Evolutionary conservation across 2,888 invertebrate genomes (phyloP).

Genomic region (Microctonus aethiopoides): DNA sequence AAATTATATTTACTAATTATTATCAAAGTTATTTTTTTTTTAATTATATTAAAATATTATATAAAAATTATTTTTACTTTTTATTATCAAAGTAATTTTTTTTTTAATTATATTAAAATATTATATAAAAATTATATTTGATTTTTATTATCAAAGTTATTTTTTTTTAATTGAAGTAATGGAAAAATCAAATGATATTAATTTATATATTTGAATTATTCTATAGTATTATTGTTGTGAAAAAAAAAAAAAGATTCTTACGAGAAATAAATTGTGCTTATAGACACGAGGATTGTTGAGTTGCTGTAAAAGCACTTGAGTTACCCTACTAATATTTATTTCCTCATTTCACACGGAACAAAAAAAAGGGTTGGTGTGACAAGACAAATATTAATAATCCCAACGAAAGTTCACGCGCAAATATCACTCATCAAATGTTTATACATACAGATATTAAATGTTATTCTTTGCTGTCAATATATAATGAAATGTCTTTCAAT

Average conservation of each 20-base stretch:
- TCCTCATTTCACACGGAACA: not conserved
- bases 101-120: too few relatives aligned
- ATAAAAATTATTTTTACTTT: too few relatives aligned
- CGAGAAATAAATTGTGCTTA: not conserved
- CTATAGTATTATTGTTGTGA: not conserved
- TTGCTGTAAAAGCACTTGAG: slow-evolving; percentile 16
- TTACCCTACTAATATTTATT: slow-evolving; percentile 27
- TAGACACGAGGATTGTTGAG: not conserved
- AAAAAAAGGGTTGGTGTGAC: slow-evolving; percentile 20
- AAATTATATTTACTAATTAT: too few relatives aligned
- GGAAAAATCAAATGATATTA: too few relatives aligned
- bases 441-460: not conserved
- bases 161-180: too few relatives aligned
- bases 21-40: too few relatives aligned
- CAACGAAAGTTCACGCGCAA: not conserved
- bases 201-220: too few relatives aligned
- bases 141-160: too few relatives aligned
- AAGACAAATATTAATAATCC: slow-evolving; percentile 49
- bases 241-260: not conserved
- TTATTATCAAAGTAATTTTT: too few relatives aligned
- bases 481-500: slow-evolving; percentile 1
- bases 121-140: too few relatives aligned
- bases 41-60: too few relatives aligned
- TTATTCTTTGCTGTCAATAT: not conserved
- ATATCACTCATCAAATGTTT: not conserved